Evolutionary conservation across 2,888 invertebrate genomes (phyloP).

Genomic region (Drosophila silvestris): DNA sequence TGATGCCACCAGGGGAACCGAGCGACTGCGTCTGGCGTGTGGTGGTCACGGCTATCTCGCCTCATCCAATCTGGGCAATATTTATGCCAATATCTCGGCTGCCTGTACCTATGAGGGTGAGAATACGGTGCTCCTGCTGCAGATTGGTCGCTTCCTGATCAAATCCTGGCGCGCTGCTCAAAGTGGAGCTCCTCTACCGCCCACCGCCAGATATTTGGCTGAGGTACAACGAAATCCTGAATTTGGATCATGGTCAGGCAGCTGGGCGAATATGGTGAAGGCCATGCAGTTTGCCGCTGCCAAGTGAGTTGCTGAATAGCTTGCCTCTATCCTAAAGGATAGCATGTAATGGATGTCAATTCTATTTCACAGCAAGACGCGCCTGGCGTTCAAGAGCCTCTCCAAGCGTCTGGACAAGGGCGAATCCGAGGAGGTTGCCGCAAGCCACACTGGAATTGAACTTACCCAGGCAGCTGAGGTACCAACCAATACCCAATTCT

Average conservation of each 20-base stretch:
- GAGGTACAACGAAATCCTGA: slow-evolving; percentile 55
- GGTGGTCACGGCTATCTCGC: slow-evolving; percentile 98
- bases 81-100: slow-evolving; percentile 92
- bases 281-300: slow-evolving; percentile 86
- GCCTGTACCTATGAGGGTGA: slow-evolving; percentile 98
- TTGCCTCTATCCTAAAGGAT: neutral
- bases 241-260: slow-evolving; percentile 79
- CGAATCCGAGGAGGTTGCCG: slow-evolving; percentile 91
- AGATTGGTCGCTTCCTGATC: slow-evolving; percentile 93
- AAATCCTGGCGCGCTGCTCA: slow-evolving; percentile 90
- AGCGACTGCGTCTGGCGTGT: slow-evolving; percentile 94
- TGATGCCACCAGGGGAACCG: slow-evolving; percentile 90
- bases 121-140: slow-evolving; percentile 95
- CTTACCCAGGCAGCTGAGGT: slow-evolving; percentile 93
- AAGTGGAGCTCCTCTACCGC: slow-evolving; percentile 87
- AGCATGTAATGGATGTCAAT: neutral
- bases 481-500: slow-evolving; percentile 34
- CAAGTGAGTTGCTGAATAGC: slow-evolving; percentile 79
- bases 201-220: slow-evolving; percentile 90
- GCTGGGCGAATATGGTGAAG: slow-evolving; percentile 83
- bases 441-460: slow-evolving; percentile 94
- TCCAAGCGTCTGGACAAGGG: slow-evolving; percentile 89
- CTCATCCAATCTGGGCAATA: slow-evolving; percentile 92
- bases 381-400: slow-evolving; percentile 89
- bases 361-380: slow-evolving; percentile 88